Base-by-base conservation (phyloP, 1,140 invertebrate species). In the Venturia canescens region DNA sequence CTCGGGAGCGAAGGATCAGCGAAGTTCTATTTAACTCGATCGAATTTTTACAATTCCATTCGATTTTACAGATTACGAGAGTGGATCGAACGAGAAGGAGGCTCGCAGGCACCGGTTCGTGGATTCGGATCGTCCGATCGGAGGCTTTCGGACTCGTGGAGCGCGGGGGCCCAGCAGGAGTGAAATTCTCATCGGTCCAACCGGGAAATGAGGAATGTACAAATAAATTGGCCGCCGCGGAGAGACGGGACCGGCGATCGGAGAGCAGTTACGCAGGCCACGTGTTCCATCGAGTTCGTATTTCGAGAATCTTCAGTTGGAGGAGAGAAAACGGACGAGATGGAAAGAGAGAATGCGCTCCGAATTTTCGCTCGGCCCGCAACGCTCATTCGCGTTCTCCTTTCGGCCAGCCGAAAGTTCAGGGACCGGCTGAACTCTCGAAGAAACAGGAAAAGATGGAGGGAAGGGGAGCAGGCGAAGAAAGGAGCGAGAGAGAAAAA, bases 401-500 rank as follows among this genome's bases (percentile, higher is more conserved):
- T 31, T 80, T 66, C 3, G 29, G 66, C 15, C 9, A 38, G 48
- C 50, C 48, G 38, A 80, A 80, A 80, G 78, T 80, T 80, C 78
- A 80, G 29, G 29, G 78, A 80, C 78, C 78, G 78, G 78, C 18
- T 53, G 75, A 77, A 63, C 75, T 63, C 29, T 44, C 57, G 5
- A 53, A 26, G 50, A 23, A 27, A 29, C 38, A 31, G 18, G 48
- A 71, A 53, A 48, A 34, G 31, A 9, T 3, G 18, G 6, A 21
- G 15, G 48, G 15, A 15, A 53, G 48, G 18, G 48, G 15, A 79
- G 29, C n/a, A 57, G 15, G n/a, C 34, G 34, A 48, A 31, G 18
- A 29, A 60, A 34, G 27, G 38, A 53, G 50, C 1, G 50, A n/a
- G 50, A 53, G 50, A 53, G 21, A 79, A 34, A 70, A 79, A 71